Evolutionary conservation across 1,140 invertebrate genomes (phyloP).

Genomic region (Drosophila suzukii): DNA sequence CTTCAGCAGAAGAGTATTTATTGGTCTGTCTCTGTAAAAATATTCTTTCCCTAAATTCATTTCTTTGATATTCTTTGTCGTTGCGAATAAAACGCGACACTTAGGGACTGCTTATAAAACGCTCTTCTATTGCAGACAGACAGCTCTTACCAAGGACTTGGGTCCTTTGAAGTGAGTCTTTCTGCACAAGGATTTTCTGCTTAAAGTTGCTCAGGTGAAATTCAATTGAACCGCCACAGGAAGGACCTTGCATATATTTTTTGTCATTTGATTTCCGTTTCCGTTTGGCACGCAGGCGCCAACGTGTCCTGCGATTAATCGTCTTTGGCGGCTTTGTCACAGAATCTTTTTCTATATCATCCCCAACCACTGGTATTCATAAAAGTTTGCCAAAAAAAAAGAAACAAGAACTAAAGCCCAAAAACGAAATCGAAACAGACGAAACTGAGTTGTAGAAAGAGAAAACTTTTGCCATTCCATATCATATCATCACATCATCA

Average conservation of each 20-base stretch:
- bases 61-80: conserved; percentile 23
- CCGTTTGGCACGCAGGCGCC: conserved; percentile 63
- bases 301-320: conserved; percentile 70
- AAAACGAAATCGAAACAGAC: conserved; percentile 22
- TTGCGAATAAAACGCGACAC: conserved; percentile 60
- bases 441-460: conserved; percentile 22
- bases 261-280: conserved; percentile 59
- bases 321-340: conserved; percentile 64
- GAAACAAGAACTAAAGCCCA: conserved; percentile 7
- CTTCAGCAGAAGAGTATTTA: not conserved
- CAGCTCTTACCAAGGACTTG: conserved; percentile 8
- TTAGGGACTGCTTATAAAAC: conserved; percentile 65
- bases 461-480: conserved; percentile 79
- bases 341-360: conserved; percentile 28
- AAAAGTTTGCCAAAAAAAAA: conserved; percentile 64
- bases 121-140: conserved; percentile 41
- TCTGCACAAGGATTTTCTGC: conserved; percentile 2
- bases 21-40: too few relatives aligned
- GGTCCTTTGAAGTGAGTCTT: conserved; percentile 7
- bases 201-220: conserved; percentile 57
- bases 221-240: conserved; percentile 1
- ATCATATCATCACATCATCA: conserved; percentile 83
- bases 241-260: conserved; percentile 13
- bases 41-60: conserved; percentile 9
- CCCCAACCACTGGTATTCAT: conserved; percentile 20